These are phyloP conservation scores for Paguma larvata DNA, from an alignment of 2,797 vertebrate species.

Conservation along the genomic window DNA sequence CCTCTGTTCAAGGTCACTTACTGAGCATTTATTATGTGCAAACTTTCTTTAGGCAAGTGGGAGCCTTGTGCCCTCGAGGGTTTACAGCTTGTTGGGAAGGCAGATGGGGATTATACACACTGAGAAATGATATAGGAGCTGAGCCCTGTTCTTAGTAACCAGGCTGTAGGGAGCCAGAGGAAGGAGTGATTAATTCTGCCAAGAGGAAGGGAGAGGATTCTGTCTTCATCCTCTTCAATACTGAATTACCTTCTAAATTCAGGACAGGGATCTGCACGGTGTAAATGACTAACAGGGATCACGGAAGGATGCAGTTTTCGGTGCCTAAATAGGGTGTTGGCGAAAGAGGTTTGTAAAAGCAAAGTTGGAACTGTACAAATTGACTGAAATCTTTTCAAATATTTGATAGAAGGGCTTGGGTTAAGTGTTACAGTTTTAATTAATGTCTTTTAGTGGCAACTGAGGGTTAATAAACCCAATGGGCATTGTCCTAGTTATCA, in stretches of 20 bases:
- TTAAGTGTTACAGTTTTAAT: slow-evolving; percentile 50
- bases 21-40: not conserved
- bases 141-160: not conserved
- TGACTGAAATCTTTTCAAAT: slow-evolving; percentile 16
- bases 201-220: slow-evolving; percentile 14
- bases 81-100: not conserved
- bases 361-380: slow-evolving; percentile 9
- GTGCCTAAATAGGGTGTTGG: not conserved
- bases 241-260: slow-evolving; percentile 31
- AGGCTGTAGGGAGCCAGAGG: not conserved
- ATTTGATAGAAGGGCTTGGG: slow-evolving; percentile 33
- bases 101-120: not conserved
- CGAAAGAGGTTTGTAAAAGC: not conserved
- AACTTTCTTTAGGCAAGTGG: not conserved
- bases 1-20: not conserved
- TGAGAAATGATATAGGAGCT: not conserved
- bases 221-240: not conserved
- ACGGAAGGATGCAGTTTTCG: not conserved
- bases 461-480: slow-evolving; percentile 59
- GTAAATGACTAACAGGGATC: not conserved
- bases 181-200: slow-evolving; percentile 32
- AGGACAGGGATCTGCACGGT: not conserved
- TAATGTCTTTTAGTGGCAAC: slow-evolving; percentile 55
- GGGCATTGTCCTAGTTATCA: slow-evolving; percentile 59
- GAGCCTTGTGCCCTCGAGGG: not conserved